A percentile compares a stretch with the other conserved stretches of the same genome.
Conservation (phyloP, 2,113 vertebrate genomes). For the Hiodon tergisus region DNA sequence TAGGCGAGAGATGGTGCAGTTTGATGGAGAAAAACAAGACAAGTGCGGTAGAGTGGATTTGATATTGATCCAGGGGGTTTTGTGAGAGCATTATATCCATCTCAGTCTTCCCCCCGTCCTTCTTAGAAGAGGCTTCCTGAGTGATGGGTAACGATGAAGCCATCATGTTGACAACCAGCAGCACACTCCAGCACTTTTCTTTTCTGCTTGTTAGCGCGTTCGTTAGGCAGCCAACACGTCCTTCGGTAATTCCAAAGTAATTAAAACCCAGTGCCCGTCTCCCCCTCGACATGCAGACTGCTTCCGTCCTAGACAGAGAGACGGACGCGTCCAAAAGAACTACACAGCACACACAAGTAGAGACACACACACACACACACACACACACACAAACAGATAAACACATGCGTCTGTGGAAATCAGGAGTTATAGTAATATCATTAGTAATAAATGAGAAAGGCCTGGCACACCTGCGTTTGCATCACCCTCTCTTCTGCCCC, state of each 20-base stretch:
- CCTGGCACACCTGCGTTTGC: background rate
- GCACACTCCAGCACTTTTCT: conserved; percentile 33
- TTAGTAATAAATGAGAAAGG: background rate
- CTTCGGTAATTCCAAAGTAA: conserved; percentile 56
- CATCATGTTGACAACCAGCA: conserved; percentile 40
- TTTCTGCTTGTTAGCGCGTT: conserved; percentile 54
- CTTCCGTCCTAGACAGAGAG: background rate
- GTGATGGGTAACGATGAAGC: conserved; percentile 49
- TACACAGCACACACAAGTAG: background rate
- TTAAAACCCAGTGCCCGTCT: conserved; percentile 44
- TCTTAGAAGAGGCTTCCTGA: background rate
- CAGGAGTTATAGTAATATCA: background rate
- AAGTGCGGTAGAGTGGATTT: too few species aligned
- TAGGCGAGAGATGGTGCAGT: too few species aligned
- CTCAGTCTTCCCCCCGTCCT: background rate
- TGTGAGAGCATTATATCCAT: background rate
- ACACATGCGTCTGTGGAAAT: background rate
- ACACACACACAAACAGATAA: too few species aligned
- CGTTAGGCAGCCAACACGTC: conserved; percentile 54
- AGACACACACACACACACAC: background rate
- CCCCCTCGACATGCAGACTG: conserved; percentile 12
- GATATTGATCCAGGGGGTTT: background rate
- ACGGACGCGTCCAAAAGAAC: background rate
- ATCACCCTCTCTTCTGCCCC: conserved; percentile 26
- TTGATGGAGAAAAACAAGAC: too few species aligned